Evolutionary conservation across 2,888 invertebrate species (phyloP).

Genomic region (Microplitis deprimator): DNA sequence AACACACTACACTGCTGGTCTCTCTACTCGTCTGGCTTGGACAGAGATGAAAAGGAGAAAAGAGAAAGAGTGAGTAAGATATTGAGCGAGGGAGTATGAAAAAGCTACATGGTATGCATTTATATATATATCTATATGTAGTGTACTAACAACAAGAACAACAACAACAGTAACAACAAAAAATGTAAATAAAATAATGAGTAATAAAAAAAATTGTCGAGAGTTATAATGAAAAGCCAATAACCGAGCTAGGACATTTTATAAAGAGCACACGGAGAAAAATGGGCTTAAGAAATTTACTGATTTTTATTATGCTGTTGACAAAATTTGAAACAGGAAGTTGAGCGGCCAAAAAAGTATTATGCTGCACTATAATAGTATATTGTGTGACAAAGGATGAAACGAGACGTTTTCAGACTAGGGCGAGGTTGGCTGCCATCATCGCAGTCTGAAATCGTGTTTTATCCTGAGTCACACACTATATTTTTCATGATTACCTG

Average conservation of each 20-base stretch:
- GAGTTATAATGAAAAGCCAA: not conserved
- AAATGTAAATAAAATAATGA: not conserved
- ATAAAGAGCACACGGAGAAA: too few relatives aligned
- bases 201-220: not conserved
- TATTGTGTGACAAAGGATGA: too few relatives aligned
- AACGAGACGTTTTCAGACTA: too few relatives aligned
- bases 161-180: not conserved
- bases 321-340: too few relatives aligned
- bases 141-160: not conserved
- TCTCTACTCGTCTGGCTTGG: conserved; percentile 13
- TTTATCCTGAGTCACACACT: too few relatives aligned
- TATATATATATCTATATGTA: not conserved
- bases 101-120: not conserved
- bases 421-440: too few relatives aligned
- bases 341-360: too few relatives aligned
- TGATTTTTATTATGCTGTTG: too few relatives aligned
- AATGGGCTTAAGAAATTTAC: too few relatives aligned
- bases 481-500: too few relatives aligned
- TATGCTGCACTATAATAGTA: too few relatives aligned
- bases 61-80: not conserved
- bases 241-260: not conserved
- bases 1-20: conserved; percentile 40
- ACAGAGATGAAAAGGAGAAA: conserved; percentile 20
- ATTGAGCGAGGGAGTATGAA: conserved; percentile 14
- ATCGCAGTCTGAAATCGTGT: too few relatives aligned